Percentiles rank a stretch among this genome's conserved stretches.
Evolutionary conservation across 2,888 invertebrate genomes (phyloP).

Genomic region (Maniola hyperantus): DNA sequence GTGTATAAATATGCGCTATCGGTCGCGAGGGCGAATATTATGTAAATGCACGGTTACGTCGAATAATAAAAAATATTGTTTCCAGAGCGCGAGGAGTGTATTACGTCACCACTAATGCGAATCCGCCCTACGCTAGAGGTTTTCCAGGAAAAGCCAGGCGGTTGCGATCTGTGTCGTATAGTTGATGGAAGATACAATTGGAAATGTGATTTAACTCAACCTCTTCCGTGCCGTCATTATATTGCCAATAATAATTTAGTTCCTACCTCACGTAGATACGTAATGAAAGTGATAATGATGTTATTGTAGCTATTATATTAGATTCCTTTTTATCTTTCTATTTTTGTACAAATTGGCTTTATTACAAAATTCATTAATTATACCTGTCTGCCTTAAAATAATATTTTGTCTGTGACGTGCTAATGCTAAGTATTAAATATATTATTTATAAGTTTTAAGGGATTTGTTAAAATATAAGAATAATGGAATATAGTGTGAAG

Average conservation of each 20-base stretch:
- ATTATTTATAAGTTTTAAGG: not conserved
- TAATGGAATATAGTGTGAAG: not conserved
- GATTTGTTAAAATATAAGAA: not conserved
- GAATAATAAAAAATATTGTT: slow-evolving; percentile 14
- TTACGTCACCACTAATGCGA: slow-evolving; percentile 93
- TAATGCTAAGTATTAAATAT: not conserved
- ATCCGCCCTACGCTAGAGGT: slow-evolving; percentile 92
- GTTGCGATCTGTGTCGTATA: slow-evolving; percentile 62
- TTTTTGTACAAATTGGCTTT: not conserved
- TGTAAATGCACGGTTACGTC: not conserved
- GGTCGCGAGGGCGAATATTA: too few species aligned
- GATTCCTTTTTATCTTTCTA: not conserved
- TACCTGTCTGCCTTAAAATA: not conserved
- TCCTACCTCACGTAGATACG: slow-evolving; percentile 29
- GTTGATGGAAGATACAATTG: slow-evolving; percentile 51
- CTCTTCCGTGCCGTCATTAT: slow-evolving; percentile 16
- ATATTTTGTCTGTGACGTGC: not conserved
- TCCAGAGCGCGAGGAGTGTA: slow-evolving; percentile 91
- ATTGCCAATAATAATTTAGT: slow-evolving; percentile 28
- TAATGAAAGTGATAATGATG: slow-evolving; percentile 11
- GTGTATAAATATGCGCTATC: too few species aligned
- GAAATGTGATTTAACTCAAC: not conserved
- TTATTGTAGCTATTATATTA: not conserved
- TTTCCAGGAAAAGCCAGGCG: slow-evolving; percentile 85
- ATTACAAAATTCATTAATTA: not conserved